Conservation (phyloP, 2,888 invertebrate genomes). For the Lypha dubia region DNA sequence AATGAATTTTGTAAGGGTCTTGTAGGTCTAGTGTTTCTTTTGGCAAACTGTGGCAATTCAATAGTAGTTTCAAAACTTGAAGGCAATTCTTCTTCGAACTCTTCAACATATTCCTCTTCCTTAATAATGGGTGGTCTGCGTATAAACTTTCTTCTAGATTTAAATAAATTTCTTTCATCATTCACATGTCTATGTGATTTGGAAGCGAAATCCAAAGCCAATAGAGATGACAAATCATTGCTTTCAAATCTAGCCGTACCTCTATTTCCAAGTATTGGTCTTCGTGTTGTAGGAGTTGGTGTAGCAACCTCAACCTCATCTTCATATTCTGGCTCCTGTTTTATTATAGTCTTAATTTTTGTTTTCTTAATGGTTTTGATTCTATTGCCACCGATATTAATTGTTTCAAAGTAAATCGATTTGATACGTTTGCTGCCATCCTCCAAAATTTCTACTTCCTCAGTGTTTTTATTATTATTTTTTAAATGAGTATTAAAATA, state of each 20-base stretch:
- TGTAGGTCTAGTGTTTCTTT: slow-evolving; percentile 73
- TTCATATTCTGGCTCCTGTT: slow-evolving; percentile 76
- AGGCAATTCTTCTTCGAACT: slow-evolving; percentile 73
- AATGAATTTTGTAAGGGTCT: slow-evolving; percentile 59
- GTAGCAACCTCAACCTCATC: slow-evolving; percentile 75
- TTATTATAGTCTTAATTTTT: slow-evolving; percentile 75
- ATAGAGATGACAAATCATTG: slow-evolving; percentile 79
- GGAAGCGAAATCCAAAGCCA: slow-evolving; percentile 78
- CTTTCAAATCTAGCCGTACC: slow-evolving; percentile 78
- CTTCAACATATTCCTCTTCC: slow-evolving; percentile 75
- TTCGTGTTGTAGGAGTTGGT: slow-evolving; percentile 74
- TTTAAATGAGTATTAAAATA: slow-evolving; percentile 1
- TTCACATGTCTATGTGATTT: slow-evolving; percentile 72
- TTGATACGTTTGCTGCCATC: slow-evolving; percentile 56
- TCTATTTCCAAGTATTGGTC: slow-evolving; percentile 76
- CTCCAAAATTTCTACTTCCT: slow-evolving; percentile 59
- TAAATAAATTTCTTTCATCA: slow-evolving; percentile 70
- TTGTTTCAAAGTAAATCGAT: slow-evolving; percentile 75
- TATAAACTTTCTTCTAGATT: slow-evolving; percentile 75
- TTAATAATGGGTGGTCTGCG: slow-evolving; percentile 76
- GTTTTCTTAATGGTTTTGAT: slow-evolving; percentile 76
- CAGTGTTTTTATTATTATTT: slow-evolving; percentile 30
- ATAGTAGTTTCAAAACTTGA: slow-evolving; percentile 34
- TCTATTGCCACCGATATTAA: slow-evolving; percentile 71
- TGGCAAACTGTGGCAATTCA: neutral